Percentiles rank a stretch among this genome's conserved stretches.
These are phyloP conservation scores for Sebastiscus tertius DNA, from an alignment of 2,797 vertebrate species.

Conservation along the genomic window DNA sequence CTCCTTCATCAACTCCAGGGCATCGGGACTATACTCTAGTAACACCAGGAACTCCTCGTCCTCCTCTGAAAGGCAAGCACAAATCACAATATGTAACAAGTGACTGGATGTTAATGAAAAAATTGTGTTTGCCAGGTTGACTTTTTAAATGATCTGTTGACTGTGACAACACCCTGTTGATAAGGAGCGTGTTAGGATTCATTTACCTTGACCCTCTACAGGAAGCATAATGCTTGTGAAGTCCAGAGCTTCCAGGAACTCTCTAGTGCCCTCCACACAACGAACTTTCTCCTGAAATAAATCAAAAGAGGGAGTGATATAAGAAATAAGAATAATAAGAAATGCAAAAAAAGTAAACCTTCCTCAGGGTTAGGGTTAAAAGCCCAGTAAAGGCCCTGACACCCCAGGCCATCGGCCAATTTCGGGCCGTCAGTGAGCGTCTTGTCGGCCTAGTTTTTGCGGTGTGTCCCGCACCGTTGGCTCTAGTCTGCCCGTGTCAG, in stretches of 20 bases:
- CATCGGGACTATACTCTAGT: constrained; percentile 77
- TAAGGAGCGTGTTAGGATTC: neutral
- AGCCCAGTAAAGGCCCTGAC: too few species aligned
- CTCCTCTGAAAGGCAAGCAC: constrained; percentile 66
- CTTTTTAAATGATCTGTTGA: neutral
- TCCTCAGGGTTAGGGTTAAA: too few species aligned
- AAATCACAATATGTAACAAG: neutral
- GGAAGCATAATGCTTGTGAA: constrained; percentile 86
- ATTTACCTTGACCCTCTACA: constrained; percentile 87
- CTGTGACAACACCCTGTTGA: neutral
- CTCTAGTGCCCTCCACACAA: constrained; percentile 87
- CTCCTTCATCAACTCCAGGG: constrained; percentile 82
- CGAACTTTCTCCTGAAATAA: constrained; percentile 88
- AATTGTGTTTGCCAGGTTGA: neutral
- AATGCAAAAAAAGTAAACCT: neutral
- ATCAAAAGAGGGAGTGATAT: neutral
- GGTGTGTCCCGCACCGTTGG: too few species aligned
- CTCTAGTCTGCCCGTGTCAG: too few species aligned
- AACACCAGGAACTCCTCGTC: constrained; percentile 91
- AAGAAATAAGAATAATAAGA: neutral
- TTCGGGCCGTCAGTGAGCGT: too few species aligned
- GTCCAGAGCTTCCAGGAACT: constrained; percentile 91
- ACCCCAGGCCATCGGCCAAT: too few species aligned
- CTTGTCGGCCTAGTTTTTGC: too few species aligned
- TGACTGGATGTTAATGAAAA: neutral